Evolutionary conservation across 2,113 vertebrate genomes (phyloP).

Genomic region (Galeopterus variegatus): DNA sequence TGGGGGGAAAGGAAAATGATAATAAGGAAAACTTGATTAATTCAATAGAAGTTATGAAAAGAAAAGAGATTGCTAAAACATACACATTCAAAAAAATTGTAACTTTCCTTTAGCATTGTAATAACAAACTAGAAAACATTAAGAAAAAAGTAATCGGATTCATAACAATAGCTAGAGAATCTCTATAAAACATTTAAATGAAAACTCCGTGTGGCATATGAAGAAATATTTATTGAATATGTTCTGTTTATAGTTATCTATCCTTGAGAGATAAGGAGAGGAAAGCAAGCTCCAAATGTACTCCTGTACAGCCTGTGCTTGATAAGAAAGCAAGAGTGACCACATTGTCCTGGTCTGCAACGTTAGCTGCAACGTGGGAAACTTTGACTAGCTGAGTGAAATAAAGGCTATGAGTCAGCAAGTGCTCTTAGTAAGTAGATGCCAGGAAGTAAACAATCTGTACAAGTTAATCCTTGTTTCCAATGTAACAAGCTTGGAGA

Average conservation of each 20-base stretch:
- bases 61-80: neutral
- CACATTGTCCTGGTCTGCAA: neutral
- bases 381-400: neutral
- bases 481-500: too few relatives aligned
- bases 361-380: accelerated
- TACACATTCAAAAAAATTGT: neutral
- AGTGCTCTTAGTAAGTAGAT: neutral
- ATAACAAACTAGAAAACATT: conserved; percentile 39
- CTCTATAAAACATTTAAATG: neutral
- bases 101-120: conserved; percentile 4
- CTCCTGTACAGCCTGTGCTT: neutral
- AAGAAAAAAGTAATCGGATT: neutral
- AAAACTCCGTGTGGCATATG: neutral
- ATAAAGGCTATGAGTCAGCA: neutral
- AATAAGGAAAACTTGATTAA: neutral
- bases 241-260: neutral
- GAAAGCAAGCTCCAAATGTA: neutral
- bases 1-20: neutral
- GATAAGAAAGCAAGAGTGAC: conserved; percentile 19
- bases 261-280: conserved; percentile 19
- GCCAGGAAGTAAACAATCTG: neutral
- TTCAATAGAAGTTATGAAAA: neutral
- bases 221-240: neutral
- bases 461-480: neutral
- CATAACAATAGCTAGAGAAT: conserved; percentile 23